Conservation (phyloP, 2,888 invertebrate genomes). For the Athrips mouffetella region DNA sequence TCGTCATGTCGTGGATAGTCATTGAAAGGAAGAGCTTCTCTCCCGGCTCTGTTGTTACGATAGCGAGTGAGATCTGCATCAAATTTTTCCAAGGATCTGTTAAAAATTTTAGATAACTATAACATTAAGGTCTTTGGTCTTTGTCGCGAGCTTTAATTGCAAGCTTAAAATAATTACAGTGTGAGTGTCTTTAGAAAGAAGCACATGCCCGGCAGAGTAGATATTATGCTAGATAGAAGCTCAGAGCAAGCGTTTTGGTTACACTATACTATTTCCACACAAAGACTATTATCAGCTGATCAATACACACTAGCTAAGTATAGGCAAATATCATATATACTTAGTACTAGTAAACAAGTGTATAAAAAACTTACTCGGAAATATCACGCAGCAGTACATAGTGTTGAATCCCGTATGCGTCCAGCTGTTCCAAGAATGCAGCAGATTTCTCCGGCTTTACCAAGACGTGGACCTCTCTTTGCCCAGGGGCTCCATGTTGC, state of each 20-base stretch:
- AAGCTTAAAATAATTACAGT: neutral
- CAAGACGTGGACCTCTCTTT: slow-evolving; percentile 34
- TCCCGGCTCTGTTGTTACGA: slow-evolving; percentile 24
- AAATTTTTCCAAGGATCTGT: slow-evolving; percentile 32
- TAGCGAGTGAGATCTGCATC: slow-evolving; percentile 29
- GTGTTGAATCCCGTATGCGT: slow-evolving; percentile 26
- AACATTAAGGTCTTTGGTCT: neutral
- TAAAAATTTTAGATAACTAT: slow-evolving; percentile 13
- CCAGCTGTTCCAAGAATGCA: slow-evolving; percentile 26
- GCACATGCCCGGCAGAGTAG: too few relatives aligned
- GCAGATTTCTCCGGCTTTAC: slow-evolving; percentile 27
- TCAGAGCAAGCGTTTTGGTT: too few relatives aligned
- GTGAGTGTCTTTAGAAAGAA: neutral
- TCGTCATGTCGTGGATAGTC: slow-evolving; percentile 77
- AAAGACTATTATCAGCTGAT: neutral
- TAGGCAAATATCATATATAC: neutral
- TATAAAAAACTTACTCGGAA: slow-evolving; percentile 27
- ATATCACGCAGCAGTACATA: slow-evolving; percentile 32
- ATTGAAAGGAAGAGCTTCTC: slow-evolving; percentile 63
- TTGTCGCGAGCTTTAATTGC: too few relatives aligned
- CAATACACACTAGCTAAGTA: neutral
- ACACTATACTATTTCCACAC: neutral
- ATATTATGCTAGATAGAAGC: too few relatives aligned
- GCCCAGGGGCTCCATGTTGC: slow-evolving; percentile 30
- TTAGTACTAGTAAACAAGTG: neutral